These are phyloP conservation scores for Megalonaias nervosa DNA, from an alignment of 1,140 invertebrate genomes.

Conservation along the genomic window DNA sequence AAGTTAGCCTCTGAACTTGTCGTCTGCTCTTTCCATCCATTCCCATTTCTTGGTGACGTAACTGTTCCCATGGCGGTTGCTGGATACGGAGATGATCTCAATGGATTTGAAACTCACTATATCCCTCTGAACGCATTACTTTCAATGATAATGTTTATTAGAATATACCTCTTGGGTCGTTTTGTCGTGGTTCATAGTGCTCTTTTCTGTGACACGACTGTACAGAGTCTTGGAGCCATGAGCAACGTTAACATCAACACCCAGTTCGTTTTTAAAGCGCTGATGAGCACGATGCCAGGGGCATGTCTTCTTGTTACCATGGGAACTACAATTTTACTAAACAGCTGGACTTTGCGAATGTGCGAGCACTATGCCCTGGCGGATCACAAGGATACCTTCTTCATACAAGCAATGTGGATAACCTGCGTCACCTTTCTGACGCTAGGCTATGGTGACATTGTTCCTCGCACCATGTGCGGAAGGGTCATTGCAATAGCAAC, in stretches of 20 bases:
- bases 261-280: slow-evolving; percentile 68
- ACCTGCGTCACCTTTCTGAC: slow-evolving; percentile 69
- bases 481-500: slow-evolving; percentile 63
- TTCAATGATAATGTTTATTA: slow-evolving; percentile 66
- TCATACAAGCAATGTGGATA: slow-evolving; percentile 65
- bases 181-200: slow-evolving; percentile 66
- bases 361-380: slow-evolving; percentile 54
- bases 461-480: slow-evolving; percentile 67
- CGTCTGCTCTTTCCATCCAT: slow-evolving; percentile 56
- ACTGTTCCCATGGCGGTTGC: slow-evolving; percentile 45
- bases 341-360: slow-evolving; percentile 61
- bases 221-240: slow-evolving; percentile 66
- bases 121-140: slow-evolving; percentile 63
- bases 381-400: slow-evolving; percentile 38
- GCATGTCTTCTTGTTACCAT: slow-evolving; percentile 59
- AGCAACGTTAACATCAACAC: slow-evolving; percentile 66
- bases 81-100: slow-evolving; percentile 27
- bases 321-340: slow-evolving; percentile 58
- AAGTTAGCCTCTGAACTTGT: slow-evolving; percentile 51
- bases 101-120: slow-evolving; percentile 29
- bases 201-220: slow-evolving; percentile 66
- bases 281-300: slow-evolving; percentile 67
- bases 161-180: slow-evolving; percentile 64
- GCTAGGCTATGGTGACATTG: slow-evolving; percentile 68
- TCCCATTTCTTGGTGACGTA: slow-evolving; percentile 47